phyloP scores from a whole-genome alignment of 2,113 vertebrate species.

The Vidua macroura region DNA sequence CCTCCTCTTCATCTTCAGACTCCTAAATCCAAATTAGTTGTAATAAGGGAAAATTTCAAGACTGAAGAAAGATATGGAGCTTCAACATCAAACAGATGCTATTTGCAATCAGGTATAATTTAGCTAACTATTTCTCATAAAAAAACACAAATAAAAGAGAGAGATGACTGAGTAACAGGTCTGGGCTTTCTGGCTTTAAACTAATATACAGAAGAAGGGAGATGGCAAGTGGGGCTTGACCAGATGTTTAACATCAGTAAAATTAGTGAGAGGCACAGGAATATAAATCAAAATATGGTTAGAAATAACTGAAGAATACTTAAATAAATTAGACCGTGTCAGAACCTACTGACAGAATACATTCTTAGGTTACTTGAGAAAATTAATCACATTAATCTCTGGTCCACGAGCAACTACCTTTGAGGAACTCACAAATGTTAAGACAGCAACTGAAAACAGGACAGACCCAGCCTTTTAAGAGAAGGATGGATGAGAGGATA shows the following conservation, averaged over 20 bases:
- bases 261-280: neutral
- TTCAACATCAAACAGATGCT: conserved; percentile 27
- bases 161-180: neutral
- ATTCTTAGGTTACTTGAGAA: neutral
- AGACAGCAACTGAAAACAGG: neutral
- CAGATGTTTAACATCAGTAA: neutral
- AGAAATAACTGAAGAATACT: neutral
- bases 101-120: conserved; percentile 54
- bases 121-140: neutral
- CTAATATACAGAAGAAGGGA: neutral
- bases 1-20: conserved; percentile 36
- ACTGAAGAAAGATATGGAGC: neutral
- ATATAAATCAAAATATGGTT: neutral
- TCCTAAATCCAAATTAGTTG: conserved; percentile 26
- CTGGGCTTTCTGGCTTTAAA: neutral
- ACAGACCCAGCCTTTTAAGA: neutral
- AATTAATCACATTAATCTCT: neutral
- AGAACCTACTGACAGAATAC: neutral
- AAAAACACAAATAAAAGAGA: conserved; percentile 46
- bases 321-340: neutral
- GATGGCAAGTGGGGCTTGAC: neutral
- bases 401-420: neutral
- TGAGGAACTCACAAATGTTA: neutral
- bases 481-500: neutral
- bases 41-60: conserved; percentile 30